Evolutionary conservation across 2,113 vertebrate species (phyloP), one percentile per base, ranked within the genome.

Genomic region (Nycticryphes semicollaris): DNA sequence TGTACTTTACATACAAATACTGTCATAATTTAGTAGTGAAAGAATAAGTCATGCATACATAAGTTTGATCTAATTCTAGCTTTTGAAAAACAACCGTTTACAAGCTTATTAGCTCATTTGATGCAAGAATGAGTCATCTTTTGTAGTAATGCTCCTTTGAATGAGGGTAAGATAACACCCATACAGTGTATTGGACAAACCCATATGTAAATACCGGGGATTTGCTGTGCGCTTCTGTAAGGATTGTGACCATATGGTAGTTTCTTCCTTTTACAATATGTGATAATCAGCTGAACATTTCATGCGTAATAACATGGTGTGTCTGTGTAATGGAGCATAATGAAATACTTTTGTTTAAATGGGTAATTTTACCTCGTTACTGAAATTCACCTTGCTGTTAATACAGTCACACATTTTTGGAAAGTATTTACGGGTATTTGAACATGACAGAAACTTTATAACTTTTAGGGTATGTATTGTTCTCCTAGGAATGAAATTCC

Each of bases 1-100:
- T 67, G 41, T 80, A 91, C 70, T 96, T 96, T 93, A 83, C 62
- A 85, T 91, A 89, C 50, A 94, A 94, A 94, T 85, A 35, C 33
- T 78, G 68, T 81, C 80, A 89, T 94, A 92, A 91, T 91, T 79
- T 54, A 79, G 35, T 20, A 10, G 39, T 79, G 76, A 84, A 93
- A 68, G 37, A 87, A 10, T 90, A 96, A 90, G 43, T 87, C 89
- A 91, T 66, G 89, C 66, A 79, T 94, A 69, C n/a, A 30, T 59
- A 90, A 92, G 12, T 92, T 87, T 39, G 35, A 94, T 41, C 41
- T 94, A 92, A 91, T 93, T 96, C 54, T 84, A 66, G 67, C 50
- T 79, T 92, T 53, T 2, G 3, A 82, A 86, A 91, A 95, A 69
- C 47, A 89, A 33, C 41, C 39, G 76, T 87, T 93, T 94, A 17